These are phyloP conservation scores for Python bivittatus DNA, from an alignment of 2,113 vertebrate genomes.

Conservation along the genomic window DNA sequence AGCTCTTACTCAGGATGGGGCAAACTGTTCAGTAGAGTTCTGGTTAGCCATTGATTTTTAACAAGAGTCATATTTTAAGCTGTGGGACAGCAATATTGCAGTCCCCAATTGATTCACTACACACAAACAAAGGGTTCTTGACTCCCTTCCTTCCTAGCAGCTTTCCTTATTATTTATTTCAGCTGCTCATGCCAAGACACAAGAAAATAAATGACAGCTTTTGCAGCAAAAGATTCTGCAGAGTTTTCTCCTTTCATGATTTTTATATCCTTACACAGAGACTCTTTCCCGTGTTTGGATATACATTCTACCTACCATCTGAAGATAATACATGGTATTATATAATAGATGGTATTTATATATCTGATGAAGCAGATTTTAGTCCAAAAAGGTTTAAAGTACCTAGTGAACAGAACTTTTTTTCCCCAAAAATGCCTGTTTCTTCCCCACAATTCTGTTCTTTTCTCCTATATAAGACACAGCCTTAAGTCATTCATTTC, in stretches of 20 bases:
- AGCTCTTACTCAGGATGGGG: background rate
- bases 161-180: background rate
- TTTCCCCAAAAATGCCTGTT: background rate
- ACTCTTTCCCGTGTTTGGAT: background rate
- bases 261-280: background rate
- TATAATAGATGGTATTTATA: too few relatives aligned
- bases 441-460: background rate
- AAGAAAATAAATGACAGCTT: background rate
- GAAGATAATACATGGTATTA: too few relatives aligned
- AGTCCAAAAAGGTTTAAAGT: background rate
- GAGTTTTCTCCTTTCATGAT: background rate
- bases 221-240: background rate
- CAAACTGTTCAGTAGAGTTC: background rate
- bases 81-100: background rate
- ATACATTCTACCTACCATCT: background rate
- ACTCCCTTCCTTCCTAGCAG: background rate
- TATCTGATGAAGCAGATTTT: background rate
- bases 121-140: background rate
- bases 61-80: constrained; percentile 6
- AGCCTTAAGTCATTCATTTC: constrained; percentile 51
- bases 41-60: constrained; percentile 19
- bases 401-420: background rate
- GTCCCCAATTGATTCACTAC: background rate
- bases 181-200: background rate
- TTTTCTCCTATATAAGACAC: background rate